Conservation (phyloP, 2,888 invertebrate genomes). For the Drosophila borborema region DNA sequence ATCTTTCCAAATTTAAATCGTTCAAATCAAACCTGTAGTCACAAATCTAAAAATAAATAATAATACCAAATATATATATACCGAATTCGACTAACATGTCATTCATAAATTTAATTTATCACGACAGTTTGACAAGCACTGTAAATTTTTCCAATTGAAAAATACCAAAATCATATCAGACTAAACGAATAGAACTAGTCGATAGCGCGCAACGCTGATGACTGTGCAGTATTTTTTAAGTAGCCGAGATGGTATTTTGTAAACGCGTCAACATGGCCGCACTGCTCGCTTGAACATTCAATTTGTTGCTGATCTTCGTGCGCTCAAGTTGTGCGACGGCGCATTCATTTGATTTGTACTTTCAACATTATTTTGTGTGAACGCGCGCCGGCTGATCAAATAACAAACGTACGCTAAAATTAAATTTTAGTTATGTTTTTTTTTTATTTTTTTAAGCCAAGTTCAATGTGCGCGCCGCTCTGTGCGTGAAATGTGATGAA, state of each 20-base stretch:
- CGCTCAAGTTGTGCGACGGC: constrained; percentile 15
- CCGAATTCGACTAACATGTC: rapidly evolving
- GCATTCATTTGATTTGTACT: not conserved
- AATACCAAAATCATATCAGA: not conserved
- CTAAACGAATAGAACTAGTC: not conserved
- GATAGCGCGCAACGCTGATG: not conserved
- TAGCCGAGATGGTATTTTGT: constrained; percentile 10
- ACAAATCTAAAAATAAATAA: not conserved
- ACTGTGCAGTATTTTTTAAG: constrained; percentile 10
- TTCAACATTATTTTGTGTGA: not conserved
- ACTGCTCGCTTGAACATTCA: constrained; percentile 15
- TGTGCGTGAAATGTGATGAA: constrained; percentile 28
- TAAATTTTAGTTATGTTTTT: constrained; percentile 10
- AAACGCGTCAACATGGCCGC: constrained; percentile 24
- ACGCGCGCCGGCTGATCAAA: constrained; percentile 59
- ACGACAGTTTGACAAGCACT: not conserved
- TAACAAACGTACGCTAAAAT: constrained; percentile 31
- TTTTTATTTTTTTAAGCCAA: constrained; percentile 11
- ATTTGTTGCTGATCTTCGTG: constrained; percentile 47
- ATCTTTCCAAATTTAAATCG: not conserved
- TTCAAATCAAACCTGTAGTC: not conserved
- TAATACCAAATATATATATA: not conserved
- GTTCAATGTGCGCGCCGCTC: constrained; percentile 14
- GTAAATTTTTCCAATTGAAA: not conserved
- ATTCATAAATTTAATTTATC: too few relatives aligned